Evolutionary conservation across 2,888 invertebrate species (phyloP).

Genomic region (Heliconius ismenius): DNA sequence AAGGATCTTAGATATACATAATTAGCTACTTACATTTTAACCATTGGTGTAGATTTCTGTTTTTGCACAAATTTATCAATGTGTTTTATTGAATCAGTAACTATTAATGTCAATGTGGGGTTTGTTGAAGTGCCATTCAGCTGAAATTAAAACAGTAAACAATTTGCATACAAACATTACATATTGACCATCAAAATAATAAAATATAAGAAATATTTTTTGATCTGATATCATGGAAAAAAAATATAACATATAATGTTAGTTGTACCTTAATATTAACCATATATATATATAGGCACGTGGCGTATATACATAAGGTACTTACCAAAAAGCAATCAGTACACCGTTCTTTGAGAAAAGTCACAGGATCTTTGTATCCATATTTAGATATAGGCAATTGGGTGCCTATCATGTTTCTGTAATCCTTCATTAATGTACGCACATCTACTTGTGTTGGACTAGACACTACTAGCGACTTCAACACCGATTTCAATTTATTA

Average conservation of each 20-base stretch:
- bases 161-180: not conserved
- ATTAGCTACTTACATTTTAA: conserved; percentile 59
- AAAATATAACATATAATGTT: not conserved
- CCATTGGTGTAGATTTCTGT: conserved; percentile 57
- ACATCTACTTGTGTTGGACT: conserved; percentile 65
- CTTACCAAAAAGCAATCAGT: conserved; percentile 69
- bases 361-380: conserved; percentile 61
- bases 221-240: not conserved
- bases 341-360: conserved; percentile 64
- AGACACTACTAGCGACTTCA: conserved; percentile 72
- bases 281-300: no score
- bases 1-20: conserved; percentile 4
- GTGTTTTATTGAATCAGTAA: conserved; percentile 66
- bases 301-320: not conserved
- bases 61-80: conserved; percentile 72
- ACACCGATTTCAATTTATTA: conserved; percentile 58
- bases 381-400: conserved; percentile 58
- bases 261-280: no score
- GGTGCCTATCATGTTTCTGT: conserved; percentile 62
- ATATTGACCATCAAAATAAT: not conserved
- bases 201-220: not conserved
- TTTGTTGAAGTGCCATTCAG: conserved; percentile 59
- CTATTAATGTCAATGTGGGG: conserved; percentile 66
- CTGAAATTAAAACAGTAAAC: conserved; percentile 49
- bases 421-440: conserved; percentile 63